Evolutionary conservation across 2,888 invertebrate genomes (phyloP).

Genomic region (Lycocerus yunnanus): DNA sequence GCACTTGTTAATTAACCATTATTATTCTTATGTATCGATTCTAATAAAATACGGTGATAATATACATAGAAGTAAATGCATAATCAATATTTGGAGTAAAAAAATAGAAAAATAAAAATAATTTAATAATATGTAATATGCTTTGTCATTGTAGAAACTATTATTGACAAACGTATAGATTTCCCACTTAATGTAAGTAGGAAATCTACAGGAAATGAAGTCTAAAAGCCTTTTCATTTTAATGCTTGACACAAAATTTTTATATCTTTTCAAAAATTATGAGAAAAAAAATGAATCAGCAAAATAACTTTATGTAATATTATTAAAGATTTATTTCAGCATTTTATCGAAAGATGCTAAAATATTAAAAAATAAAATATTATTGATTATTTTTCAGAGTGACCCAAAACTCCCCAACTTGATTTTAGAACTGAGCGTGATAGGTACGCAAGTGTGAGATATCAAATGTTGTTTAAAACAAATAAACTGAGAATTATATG

Average conservation of each 20-base stretch:
- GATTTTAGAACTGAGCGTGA: no score
- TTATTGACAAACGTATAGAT: conserved; percentile 6
- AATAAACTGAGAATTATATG: no score
- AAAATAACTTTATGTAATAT: no score
- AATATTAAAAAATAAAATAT: no score
- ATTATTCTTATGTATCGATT: neutral
- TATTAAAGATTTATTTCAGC: no score
- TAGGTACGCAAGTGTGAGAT: no score
- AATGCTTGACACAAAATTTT: neutral
- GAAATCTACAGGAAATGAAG: conserved; percentile 11
- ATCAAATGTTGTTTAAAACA: no score
- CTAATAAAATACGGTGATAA: neutral
- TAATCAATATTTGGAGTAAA: neutral
- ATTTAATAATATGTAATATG: neutral
- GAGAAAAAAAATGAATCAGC: neutral
- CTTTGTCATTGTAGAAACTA: conserved; percentile 10
- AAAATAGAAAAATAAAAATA: neutral
- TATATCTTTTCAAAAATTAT: neutral
- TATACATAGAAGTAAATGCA: neutral
- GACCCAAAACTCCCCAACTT: no score
- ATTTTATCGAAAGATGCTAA: no score
- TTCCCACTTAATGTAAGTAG: conserved; percentile 10
- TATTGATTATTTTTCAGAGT: no score
- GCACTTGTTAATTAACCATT: neutral
- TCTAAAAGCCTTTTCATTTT: conserved; percentile 12